Percentiles rank a stretch among this genome's conserved stretches.
These are phyloP conservation scores for Cosmia trapezina DNA, from an alignment of 2,888 invertebrate genomes.

Conservation along the genomic window DNA sequence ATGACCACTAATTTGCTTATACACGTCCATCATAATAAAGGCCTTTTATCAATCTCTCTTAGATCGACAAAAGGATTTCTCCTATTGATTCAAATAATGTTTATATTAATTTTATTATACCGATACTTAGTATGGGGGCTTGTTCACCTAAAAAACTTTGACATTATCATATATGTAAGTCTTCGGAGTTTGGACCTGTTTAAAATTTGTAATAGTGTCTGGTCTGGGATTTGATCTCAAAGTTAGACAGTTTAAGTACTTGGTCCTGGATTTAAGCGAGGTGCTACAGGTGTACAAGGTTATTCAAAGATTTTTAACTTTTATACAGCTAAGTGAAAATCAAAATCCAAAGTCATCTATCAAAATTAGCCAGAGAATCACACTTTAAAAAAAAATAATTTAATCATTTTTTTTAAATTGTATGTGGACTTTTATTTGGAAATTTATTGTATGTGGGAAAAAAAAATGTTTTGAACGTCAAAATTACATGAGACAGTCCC, in stretches of 20 bases:
- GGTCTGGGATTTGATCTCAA: conserved; percentile 23
- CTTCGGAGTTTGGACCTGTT: conserved; percentile 37
- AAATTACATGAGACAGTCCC: neutral
- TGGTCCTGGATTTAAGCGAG: neutral
- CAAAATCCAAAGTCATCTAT: neutral
- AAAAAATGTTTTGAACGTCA: neutral
- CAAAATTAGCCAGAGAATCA: neutral
- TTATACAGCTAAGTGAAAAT: neutral
- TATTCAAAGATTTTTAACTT: neutral
- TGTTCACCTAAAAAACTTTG: conserved; percentile 26
- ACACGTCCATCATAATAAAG: neutral
- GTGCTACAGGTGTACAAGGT: neutral
- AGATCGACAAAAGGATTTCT: neutral
- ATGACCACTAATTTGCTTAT: neutral
- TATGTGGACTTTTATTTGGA: too few relatives aligned
- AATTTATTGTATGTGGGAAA: too few relatives aligned
- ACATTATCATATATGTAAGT: conserved; percentile 24
- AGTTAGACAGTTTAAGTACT: conserved; percentile 13
- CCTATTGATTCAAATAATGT: neutral
- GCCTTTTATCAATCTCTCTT: too few relatives aligned
- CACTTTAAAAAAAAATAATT: too few relatives aligned
- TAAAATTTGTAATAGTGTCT: conserved; percentile 30
- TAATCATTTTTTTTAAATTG: too few relatives aligned
- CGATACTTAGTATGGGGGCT: neutral
- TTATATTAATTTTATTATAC: conserved; percentile 28